A percentile compares a stretch with the other conserved stretches of the same genome.
phyloP scores from a whole-genome alignment of 1,140 invertebrate genomes.

The Bombus polaris region DNA sequence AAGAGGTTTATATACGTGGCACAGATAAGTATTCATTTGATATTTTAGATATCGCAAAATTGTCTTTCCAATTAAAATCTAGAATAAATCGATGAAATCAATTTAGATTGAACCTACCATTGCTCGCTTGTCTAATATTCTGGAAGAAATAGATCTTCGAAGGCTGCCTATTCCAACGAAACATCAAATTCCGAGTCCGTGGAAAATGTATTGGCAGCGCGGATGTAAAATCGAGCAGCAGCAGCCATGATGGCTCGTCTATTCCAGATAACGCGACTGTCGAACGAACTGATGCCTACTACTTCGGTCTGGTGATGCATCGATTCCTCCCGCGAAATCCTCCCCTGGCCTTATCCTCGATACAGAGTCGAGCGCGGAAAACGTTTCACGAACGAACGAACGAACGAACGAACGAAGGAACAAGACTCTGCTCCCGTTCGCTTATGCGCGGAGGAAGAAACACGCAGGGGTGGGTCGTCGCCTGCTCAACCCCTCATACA shows the following conservation, averaged over 20 bases:
- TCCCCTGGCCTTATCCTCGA: constrained; percentile 16
- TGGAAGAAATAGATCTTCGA: not conserved
- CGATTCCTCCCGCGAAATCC: constrained; percentile 53
- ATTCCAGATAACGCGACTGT: constrained; percentile 69
- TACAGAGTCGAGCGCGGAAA: constrained; percentile 34
- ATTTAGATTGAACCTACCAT: not conserved
- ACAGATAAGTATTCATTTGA: too few species aligned
- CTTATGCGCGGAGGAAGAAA: constrained; percentile 36
- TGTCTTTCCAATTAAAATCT: not conserved
- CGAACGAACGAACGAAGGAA: not conserved
- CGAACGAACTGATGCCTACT: constrained; percentile 64
- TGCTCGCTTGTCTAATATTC: not conserved
- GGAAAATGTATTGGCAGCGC: not conserved
- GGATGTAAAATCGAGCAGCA: constrained; percentile 30
- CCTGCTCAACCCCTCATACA: constrained; percentile 69
- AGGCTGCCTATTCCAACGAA: not conserved
- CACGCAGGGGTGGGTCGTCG: constrained; percentile 21
- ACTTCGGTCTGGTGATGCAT: constrained; percentile 55
- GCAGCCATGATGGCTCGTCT: constrained; percentile 65
- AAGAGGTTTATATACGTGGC: too few species aligned
- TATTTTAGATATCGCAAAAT: not conserved
- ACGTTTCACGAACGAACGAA: constrained; percentile 20
- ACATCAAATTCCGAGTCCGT: not conserved
- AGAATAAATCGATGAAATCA: not conserved
- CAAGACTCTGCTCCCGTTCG: constrained; percentile 27